Evolutionary conservation across 2,113 vertebrate species (phyloP).

Genomic region (Coptodon rendalli): DNA sequence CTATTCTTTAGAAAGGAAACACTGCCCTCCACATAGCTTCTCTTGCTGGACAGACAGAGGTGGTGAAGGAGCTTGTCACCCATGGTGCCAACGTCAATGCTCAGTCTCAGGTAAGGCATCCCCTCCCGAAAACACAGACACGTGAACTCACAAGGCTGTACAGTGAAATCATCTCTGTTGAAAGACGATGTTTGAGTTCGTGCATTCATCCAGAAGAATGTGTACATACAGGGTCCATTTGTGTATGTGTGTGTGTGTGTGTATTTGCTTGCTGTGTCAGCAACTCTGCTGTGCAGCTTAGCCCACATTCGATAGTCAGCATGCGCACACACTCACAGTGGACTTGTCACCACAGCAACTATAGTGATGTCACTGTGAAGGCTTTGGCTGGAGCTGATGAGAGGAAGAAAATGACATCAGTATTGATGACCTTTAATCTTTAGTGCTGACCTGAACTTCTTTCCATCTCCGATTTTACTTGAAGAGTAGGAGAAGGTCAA

Average conservation of each 20-base stretch:
- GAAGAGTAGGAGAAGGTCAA: background rate
- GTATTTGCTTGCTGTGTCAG: slow-evolving; percentile 25
- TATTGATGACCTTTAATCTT: background rate
- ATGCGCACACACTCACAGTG: background rate
- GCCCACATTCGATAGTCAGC: slow-evolving; percentile 6
- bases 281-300: slow-evolving; percentile 9
- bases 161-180: background rate
- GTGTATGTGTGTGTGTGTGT: background rate
- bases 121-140: background rate
- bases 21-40: slow-evolving; percentile 96
- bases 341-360: slow-evolving; percentile 11
- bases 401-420: background rate
- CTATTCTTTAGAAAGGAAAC: slow-evolving; percentile 86
- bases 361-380: background rate
- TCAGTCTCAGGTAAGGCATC: slow-evolving; percentile 88
- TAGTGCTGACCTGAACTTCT: background rate
- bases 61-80: slow-evolving; percentile 89
- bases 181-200: background rate
- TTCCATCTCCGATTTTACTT: background rate
- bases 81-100: slow-evolving; percentile 90
- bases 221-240: background rate
- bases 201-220: background rate
- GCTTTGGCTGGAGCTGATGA: background rate
- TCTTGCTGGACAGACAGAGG: slow-evolving; percentile 89
- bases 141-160: background rate